Base-by-base conservation (phyloP, 2,113 vertebrate genomes). In the Tricholaema leucomelas region DNA sequence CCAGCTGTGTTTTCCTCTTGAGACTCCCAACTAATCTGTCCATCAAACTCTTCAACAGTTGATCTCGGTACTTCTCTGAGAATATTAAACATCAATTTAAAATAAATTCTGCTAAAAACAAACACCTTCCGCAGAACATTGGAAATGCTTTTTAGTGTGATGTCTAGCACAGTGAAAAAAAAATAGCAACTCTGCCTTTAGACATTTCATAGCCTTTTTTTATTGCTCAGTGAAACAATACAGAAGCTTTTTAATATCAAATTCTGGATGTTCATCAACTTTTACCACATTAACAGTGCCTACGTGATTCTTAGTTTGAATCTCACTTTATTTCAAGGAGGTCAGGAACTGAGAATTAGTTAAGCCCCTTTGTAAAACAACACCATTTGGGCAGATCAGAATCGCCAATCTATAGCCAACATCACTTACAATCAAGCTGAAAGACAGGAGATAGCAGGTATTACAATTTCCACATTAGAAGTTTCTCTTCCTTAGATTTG, bases 291-390 rank as follows among this genome's bases (percentile, higher is more conserved):
- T 91, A 91, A 96, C 87, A 40, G 58, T n/a, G 76, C 75, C 70
- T 94, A 63, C 20, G 72, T 42, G 31, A 82, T 82, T 96, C 92
- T 58, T 90, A 87, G 77, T 94, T 79, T 94, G 73, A 95, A 75
- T 95, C 81, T 93, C 88, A 79, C 46, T 96, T 94, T 89, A 77
- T 94, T 82, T 96, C 85, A 89, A 94, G 46, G 64, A 88, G 89
- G 74, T 94, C 90, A 91, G 55, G 89, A 91, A 95, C 96, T 96
- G 6, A 25, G 92, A 96, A 94, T 96, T 91, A 97, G 84, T 46
- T 87, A 79, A 87, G 81, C 60, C 81, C 75, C 94, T 70, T 70
- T 85, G 88, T 93, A 96, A 97, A 93, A 73, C 91, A 86, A 96
- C 83, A 96, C 66, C 75, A 85, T 94, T 78, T 85, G 64, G 66